Base-by-base conservation (phyloP, 2,113 vertebrate genomes). In the Fulmarus glacialis region DNA sequence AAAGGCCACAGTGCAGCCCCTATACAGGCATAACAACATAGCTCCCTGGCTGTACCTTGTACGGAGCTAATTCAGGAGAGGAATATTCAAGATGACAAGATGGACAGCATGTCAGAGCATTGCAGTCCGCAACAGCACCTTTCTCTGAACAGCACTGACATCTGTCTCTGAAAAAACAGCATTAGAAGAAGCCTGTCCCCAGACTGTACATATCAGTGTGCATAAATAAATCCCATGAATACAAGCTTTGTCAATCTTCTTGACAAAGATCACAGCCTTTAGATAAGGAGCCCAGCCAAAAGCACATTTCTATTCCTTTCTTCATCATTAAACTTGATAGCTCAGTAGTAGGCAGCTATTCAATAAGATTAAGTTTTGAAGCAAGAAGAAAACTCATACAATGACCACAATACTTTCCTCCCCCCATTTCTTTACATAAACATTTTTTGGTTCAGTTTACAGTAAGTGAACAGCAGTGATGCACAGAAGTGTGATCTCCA, bases 181-280 rank as follows among this genome's bases (percentile, higher is more conserved):
- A 23, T 9, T 6, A 78, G 77, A 68, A 95, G 64, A 59, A 92
- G 62, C 58, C 66, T 89, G 68, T 83, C 77, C 87, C 68, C 72
- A 66, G 43, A 77, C 77, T 67, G 17, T 62, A 36, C 38, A 17
- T 68, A 66, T 24, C 92, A 85, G 12, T 1, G 0, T 75, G 71
- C 90, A 95, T 66, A 94, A 94, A 93, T 88, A 94, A 91, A 95
- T 87, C 80, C 84, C 96, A 70, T 36, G 40, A 93, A 78, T 62
- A 75, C 9, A 93, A 88, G 74, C 64, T 89, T 47, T 93, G 90
- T 87, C 96, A 97, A 45, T 96, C 92, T 47, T 53, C 6, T 10
- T 94, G 95, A 92, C 96, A 96, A 91, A 94, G 92, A 96, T 96
- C 93, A 93, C 81, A 90, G 92, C 81, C 64, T 95, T 88, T 73